A percentile compares a stretch with the other conserved stretches of the same genome.
Conservation (phyloP, 2,888 invertebrate species). For the Drosophila monieri region DNA sequence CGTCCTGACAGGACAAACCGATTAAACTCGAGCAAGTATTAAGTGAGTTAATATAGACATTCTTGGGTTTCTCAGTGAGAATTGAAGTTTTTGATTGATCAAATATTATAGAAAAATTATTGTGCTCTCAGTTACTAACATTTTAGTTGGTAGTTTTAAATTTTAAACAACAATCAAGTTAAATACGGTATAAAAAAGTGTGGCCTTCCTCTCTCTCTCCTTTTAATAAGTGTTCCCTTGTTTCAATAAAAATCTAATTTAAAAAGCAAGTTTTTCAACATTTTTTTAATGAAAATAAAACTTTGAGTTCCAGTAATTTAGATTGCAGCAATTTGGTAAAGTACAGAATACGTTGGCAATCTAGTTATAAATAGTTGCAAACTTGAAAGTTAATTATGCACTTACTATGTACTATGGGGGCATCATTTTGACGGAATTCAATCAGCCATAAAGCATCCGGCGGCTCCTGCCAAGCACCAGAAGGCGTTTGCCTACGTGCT, state of each 20-base stretch:
- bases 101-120: too few relatives aligned
- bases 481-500: slow-evolving; percentile 60
- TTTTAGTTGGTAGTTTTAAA: too few relatives aligned
- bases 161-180: neutral
- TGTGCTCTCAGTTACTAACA: too few relatives aligned
- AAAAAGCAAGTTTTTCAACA: neutral
- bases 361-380: slow-evolving; percentile 2
- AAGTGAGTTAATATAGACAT: neutral
- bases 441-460: slow-evolving; percentile 52
- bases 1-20: slow-evolving; percentile 42
- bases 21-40: slow-evolving; percentile 3
- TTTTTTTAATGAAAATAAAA: neutral
- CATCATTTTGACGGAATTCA: slow-evolving; percentile 74
- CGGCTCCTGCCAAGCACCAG: slow-evolving; percentile 16
- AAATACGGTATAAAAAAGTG: too few relatives aligned
- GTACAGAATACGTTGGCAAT: slow-evolving; percentile 2
- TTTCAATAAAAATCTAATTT: neutral
- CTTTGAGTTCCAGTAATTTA: neutral
- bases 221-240: neutral
- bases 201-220: too few relatives aligned
- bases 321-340: neutral
- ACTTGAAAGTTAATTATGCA: slow-evolving; percentile 16
- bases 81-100: too few relatives aligned
- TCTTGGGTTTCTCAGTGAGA: too few relatives aligned
- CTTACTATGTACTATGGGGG: slow-evolving; percentile 1